phyloP scores from a whole-genome alignment of 2,113 vertebrate species.

The Halcyon senegalensis region DNA sequence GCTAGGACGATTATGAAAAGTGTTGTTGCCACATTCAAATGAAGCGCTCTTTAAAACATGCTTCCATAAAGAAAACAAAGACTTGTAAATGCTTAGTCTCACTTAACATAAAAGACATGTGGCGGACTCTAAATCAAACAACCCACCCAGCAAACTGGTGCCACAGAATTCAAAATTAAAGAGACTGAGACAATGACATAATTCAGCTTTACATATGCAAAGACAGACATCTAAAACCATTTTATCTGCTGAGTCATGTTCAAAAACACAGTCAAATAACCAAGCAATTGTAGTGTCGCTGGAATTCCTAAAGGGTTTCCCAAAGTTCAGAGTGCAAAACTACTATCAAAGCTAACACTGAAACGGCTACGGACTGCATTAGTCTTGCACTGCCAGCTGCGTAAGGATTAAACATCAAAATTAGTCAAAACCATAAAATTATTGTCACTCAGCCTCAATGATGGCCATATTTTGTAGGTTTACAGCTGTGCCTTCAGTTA shows the following conservation, averaged over 20 bases:
- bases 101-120: neutral
- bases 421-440: neutral
- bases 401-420: neutral
- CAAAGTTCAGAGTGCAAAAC: neutral
- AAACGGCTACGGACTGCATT: neutral
- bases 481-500: neutral
- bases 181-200: neutral
- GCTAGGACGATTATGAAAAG: neutral
- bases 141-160: neutral
- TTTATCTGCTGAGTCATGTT: neutral
- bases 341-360: neutral
- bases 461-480: neutral
- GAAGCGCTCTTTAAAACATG: neutral
- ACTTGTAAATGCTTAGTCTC: neutral
- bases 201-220: neutral
- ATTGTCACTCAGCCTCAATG: neutral
- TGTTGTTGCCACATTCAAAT: neutral
- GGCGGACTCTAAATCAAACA: neutral
- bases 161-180: neutral
- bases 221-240: neutral
- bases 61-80: constrained; percentile 33
- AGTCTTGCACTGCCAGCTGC: neutral
- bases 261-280: neutral
- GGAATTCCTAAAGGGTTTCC: neutral
- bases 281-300: neutral